A percentile compares a stretch with the other conserved stretches of the same genome.
phyloP scores from a whole-genome alignment of 2,113 vertebrate genomes.

The Thalassoma bifasciatum region DNA sequence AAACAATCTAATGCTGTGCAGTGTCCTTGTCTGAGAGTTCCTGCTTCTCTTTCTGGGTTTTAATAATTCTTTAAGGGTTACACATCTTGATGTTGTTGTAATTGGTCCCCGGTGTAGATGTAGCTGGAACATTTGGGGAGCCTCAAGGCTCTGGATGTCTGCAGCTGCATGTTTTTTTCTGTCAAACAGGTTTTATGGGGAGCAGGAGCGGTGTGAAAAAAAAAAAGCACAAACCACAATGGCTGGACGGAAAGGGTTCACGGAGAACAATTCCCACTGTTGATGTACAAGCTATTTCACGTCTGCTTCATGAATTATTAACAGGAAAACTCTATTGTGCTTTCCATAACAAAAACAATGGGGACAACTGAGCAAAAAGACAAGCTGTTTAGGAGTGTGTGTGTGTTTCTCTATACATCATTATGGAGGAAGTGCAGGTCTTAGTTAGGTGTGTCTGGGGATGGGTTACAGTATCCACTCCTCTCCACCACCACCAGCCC shows the following conservation, averaged over 20 bases:
- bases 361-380: slow-evolving; percentile 48
- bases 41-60: slow-evolving; percentile 11
- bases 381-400: slow-evolving; percentile 1
- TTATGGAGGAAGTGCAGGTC: not conserved
- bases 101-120: slow-evolving; percentile 75
- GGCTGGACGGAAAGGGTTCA: slow-evolving; percentile 58
- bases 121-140: slow-evolving; percentile 55
- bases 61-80: slow-evolving; percentile 65
- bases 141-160: slow-evolving; percentile 63
- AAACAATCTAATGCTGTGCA: slow-evolving; percentile 21
- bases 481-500: too few species aligned
- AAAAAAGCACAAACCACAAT: slow-evolving; percentile 49
- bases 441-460: not conserved
- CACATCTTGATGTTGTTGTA: slow-evolving; percentile 63
- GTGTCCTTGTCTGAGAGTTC: slow-evolving; percentile 30
- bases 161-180: slow-evolving; percentile 45
- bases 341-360: slow-evolving; percentile 65
- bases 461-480: not conserved
- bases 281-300: slow-evolving; percentile 65
- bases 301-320: slow-evolving; percentile 77
- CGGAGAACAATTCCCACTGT: slow-evolving; percentile 63
- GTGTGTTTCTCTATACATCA: slow-evolving; percentile 9
- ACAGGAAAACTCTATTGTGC: slow-evolving; percentile 67
- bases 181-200: slow-evolving; percentile 62
- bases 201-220: slow-evolving; percentile 24